Conservation (phyloP, 1,140 invertebrate species). For the Aphidius ervi region DNA sequence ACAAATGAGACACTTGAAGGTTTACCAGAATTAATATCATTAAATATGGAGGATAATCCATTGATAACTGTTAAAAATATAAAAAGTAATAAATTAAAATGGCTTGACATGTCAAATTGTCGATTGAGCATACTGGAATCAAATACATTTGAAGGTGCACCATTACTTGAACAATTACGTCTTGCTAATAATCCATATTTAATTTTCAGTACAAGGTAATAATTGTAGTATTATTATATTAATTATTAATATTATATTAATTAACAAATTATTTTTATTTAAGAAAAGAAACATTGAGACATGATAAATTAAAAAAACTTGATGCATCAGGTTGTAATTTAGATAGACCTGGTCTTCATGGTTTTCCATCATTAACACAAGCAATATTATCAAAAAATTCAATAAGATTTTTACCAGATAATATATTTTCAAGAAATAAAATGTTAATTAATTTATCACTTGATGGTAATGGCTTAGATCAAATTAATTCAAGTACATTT, state of each 20-base stretch:
- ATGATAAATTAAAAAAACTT: conserved; percentile 51
- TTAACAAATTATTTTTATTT: conserved; percentile 19
- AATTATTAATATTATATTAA: no score
- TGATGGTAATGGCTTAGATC: conserved; percentile 59
- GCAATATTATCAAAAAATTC: conserved; percentile 59
- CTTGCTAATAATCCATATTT: conserved; percentile 40
- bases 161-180: conserved; percentile 38
- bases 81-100: conserved; percentile 34
- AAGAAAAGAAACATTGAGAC: conserved; percentile 49
- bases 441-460: conserved; percentile 59
- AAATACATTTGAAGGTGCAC: conserved; percentile 36
- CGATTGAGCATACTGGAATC: conserved; percentile 36
- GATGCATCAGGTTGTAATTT: conserved; percentile 65
- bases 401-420: conserved; percentile 54
- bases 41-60: conserved; percentile 41
- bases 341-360: conserved; percentile 57
- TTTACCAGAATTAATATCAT: conserved; percentile 32
- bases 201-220: conserved; percentile 41
- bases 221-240: conserved; percentile 8
- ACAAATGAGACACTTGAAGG: conserved; percentile 31
- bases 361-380: conserved; percentile 58
- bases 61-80: conserved; percentile 36
- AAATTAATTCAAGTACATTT: conserved; percentile 48
- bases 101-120: conserved; percentile 45
- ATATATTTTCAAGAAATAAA: conserved; percentile 59